These are phyloP conservation scores for Nyctalus aviator DNA, from an alignment of 2,797 vertebrate genomes.

Conservation along the genomic window DNA sequence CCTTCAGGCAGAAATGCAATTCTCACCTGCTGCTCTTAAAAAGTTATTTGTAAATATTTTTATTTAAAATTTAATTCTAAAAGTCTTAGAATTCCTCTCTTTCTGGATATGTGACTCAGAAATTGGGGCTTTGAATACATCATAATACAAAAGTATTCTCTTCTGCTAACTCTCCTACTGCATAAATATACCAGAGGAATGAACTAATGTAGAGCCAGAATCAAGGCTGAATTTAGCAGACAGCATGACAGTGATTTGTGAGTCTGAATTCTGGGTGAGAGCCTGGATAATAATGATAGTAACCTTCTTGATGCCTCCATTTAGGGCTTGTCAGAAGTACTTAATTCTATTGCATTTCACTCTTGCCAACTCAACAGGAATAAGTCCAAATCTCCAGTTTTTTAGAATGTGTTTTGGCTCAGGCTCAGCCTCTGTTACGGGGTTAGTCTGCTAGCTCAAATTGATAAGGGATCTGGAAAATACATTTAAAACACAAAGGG, in stretches of 20 bases:
- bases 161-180: neutral
- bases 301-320: slow-evolving; percentile 68
- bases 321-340: slow-evolving; percentile 76
- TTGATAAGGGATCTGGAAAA: neutral
- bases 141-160: neutral
- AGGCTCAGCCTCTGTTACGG: neutral
- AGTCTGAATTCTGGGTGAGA: slow-evolving; percentile 69
- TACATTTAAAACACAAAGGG: neutral
- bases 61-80: neutral
- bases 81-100: neutral
- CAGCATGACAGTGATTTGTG: slow-evolving; percentile 68
- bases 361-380: slow-evolving; percentile 55
- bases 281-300: slow-evolving; percentile 74
- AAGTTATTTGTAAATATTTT: neutral
- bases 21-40: neutral
- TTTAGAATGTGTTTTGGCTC: slow-evolving; percentile 70
- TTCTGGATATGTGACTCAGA: neutral
- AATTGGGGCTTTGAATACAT: neutral
- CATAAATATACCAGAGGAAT: neutral
- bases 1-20: neutral
- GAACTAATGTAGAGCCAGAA: neutral
- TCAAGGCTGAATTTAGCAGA: slow-evolving; percentile 63
- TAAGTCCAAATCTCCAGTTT: slow-evolving; percentile 45
- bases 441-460: slow-evolving; percentile 46
- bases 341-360: slow-evolving; percentile 62